Base-by-base conservation (phyloP, 2,888 invertebrate genomes). In the Orthosia gracilis region DNA sequence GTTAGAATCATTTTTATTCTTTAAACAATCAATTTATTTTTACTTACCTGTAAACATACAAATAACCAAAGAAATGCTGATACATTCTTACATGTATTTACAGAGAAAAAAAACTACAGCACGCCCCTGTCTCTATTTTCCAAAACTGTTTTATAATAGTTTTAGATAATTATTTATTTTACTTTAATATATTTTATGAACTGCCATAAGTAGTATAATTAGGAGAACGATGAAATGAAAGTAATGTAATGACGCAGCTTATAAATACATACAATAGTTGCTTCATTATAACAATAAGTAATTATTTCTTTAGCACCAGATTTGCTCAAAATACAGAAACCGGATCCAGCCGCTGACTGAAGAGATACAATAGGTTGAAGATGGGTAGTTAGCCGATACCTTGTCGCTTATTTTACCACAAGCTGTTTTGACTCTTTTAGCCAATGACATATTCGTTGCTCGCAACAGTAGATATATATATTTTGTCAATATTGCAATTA, bases 141-240 rank as follows among this genome's bases (percentile, higher is more conserved):
- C 68, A 66, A 68, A 82, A 61, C 26, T 52, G 64, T 76, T 82
- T 68, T 76, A 72, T 49, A 45, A 65, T 85, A 83, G 65, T 63
- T 72, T 80, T 82, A 85, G 85, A 82, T 85, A 87, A 90, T 90
- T 95, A 95, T 95, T 95, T 95, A 94, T 95, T 95, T 91, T 93
- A 91, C 80, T 87, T 75, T 92, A 91, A 89, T 86, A 50, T 62
- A 72, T 70, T 90, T 90, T 92, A 89, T 85, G 89, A 94, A 94
- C 92, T 95, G 95, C 95, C 95, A 95, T 96, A 95, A 94, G 94
- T 94, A 91, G 87, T 82, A 84, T 87, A 93, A 89, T 88, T 90
- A 93, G 87, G 87, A 71, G 84, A 88, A 76, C 66, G 64, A 77
- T 78, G 67, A 61, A 40, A 55, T 40, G 40, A 73, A 65, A 66